These are phyloP conservation scores for Acronicta alni DNA, from an alignment of 2,888 invertebrate genomes.

Conservation along the genomic window DNA sequence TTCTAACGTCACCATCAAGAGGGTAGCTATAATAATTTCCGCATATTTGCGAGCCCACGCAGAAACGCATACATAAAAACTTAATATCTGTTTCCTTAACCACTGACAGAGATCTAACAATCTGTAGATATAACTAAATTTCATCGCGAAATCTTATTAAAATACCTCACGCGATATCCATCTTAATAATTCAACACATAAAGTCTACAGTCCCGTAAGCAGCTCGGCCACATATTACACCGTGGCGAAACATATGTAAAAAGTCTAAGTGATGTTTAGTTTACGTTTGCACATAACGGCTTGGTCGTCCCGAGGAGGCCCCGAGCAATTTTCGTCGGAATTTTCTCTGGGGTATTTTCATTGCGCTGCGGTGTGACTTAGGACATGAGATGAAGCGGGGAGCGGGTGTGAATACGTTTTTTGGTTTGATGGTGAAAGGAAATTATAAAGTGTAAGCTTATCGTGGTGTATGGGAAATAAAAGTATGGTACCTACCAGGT, in stretches of 20 bases:
- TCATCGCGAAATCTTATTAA: slow-evolving; percentile 39
- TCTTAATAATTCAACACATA: slow-evolving; percentile 13
- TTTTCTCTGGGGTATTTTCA: slow-evolving; percentile 68
- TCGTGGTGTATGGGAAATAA: slow-evolving; percentile 16
- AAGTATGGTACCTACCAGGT: slow-evolving; percentile 9
- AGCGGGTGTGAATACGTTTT: slow-evolving; percentile 40
- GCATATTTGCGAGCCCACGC: slow-evolving; percentile 1
- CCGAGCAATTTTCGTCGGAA: slow-evolving; percentile 70
- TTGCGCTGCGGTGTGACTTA: slow-evolving; percentile 54
- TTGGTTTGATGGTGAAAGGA: slow-evolving; percentile 24
- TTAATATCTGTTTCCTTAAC: slow-evolving; percentile 34
- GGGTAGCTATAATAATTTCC: slow-evolving; percentile 20
- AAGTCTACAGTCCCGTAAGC: slow-evolving; percentile 34
- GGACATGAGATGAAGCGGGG: slow-evolving; percentile 24
- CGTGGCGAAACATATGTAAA: slow-evolving; percentile 57
- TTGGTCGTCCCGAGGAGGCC: slow-evolving; percentile 51
- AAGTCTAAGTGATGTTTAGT: slow-evolving; percentile 60
- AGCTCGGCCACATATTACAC: slow-evolving; percentile 47
- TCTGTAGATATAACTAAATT: slow-evolving; percentile 46
- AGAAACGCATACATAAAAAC: slow-evolving; percentile 36
- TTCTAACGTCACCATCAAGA: slow-evolving; percentile 4
- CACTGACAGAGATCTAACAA: slow-evolving; percentile 42
- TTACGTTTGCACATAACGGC: slow-evolving; percentile 61
- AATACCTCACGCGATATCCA: slow-evolving; percentile 21
- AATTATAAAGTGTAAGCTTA: slow-evolving; percentile 32